Base-by-base conservation (phyloP, 2,888 invertebrate species). In the Escarpia spicata region DNA sequence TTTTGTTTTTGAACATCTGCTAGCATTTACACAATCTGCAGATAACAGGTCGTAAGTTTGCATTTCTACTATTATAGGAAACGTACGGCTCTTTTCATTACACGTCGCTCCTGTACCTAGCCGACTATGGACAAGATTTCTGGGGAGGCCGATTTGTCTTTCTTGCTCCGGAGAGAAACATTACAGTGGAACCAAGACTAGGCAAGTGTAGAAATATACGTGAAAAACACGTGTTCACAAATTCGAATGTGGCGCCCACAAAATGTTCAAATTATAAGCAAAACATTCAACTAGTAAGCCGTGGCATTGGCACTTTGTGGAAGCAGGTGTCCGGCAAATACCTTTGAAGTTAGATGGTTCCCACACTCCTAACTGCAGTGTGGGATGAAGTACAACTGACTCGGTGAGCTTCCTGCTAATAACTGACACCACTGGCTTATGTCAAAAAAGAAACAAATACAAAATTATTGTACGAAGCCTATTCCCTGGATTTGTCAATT, bases 21-120 rank as follows among this genome's bases (percentile, higher is more conserved):
- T 52, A 52, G 12, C 52, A 52, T 52, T 52, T 52, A 52, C 15
- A 9, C 52, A 52, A 52, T 52, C 52, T 12, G 52, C 52, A 52
- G 52, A 12, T 52, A 9, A 52, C 15, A 37, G 37, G 52, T 12
- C 45, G 6, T 45, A 9, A 1, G 10, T 52, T 52, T 52, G 9
- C 9, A 75, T 75, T 75, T 75, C 26, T 75, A 26, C n/a, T 75
- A n/a, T 75, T 75, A 26, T 75, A 98, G 98, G 98, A 98, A 96
- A 98, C 98, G 0, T 98, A 98, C 95, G 97, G 98, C 95, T 98
- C 98, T 93, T 98, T 98, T 96, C 98, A 98, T 96, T 99, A 98
- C 95, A 98, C 98, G 43, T 98, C 98, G 9, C 96, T 98, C 31
- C 96, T 98, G 0, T 98, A 98, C 96, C 97, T 99, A 92, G 97